Evolutionary conservation across 2,888 invertebrate species (phyloP).

Genomic region (Hemistola chrysoprasaria): DNA sequence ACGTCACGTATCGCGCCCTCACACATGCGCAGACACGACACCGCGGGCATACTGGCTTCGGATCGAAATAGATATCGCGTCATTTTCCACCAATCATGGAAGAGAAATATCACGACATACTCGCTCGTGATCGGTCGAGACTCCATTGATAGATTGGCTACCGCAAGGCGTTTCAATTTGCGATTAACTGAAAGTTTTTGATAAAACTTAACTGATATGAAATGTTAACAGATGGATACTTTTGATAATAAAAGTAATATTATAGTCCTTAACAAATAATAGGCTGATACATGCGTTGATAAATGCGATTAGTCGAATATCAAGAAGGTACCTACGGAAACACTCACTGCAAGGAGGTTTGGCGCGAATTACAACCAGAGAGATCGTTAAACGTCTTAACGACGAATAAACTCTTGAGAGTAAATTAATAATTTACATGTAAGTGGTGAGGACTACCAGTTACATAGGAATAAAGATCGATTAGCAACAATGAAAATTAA

Average conservation of each 20-base stretch:
- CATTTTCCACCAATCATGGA: slow-evolving; percentile 61
- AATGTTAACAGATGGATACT: slow-evolving; percentile 58
- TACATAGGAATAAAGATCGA: too few relatives aligned
- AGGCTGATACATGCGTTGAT: slow-evolving; percentile 12
- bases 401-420: slow-evolving; percentile 18
- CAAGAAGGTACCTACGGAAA: slow-evolving; percentile 35
- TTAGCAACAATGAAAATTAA: slow-evolving; percentile 26
- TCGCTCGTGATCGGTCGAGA: slow-evolving; percentile 56
- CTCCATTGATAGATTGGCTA: slow-evolving; percentile 70
- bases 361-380: slow-evolving; percentile 47
- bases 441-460: slow-evolving; percentile 5
- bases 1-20: slow-evolving; percentile 41
- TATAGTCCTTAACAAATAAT: slow-evolving; percentile 26
- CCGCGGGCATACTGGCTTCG: slow-evolving; percentile 66
- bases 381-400: slow-evolving; percentile 28
- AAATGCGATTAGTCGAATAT: slow-evolving; percentile 6
- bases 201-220: slow-evolving; percentile 73
- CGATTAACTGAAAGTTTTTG: slow-evolving; percentile 77
- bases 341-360: slow-evolving; percentile 39
- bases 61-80: slow-evolving; percentile 73
- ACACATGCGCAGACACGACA: slow-evolving; percentile 45
- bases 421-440: slow-evolving; percentile 15
- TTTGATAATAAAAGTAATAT: too few relatives aligned
- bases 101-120: slow-evolving; percentile 56
- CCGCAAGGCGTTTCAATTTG: slow-evolving; percentile 71